These are phyloP conservation scores for Cololabis saira DNA, from an alignment of 2,113 vertebrate genomes.

Conservation along the genomic window DNA sequence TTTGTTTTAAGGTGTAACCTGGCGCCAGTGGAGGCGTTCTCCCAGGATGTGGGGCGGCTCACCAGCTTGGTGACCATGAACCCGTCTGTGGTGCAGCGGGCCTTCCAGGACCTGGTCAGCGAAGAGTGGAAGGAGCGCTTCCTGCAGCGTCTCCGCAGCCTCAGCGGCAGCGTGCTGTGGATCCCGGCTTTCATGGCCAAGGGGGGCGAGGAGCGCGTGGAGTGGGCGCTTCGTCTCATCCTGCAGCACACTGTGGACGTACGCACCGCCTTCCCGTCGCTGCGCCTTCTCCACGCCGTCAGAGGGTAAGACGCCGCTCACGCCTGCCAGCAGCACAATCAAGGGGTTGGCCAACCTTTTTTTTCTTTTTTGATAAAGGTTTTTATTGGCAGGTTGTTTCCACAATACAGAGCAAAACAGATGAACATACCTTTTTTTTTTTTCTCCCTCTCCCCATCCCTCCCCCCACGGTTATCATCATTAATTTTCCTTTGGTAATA, in stretches of 20 bases:
- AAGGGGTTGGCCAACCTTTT: constrained; percentile 16
- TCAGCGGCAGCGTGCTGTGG: constrained; percentile 94
- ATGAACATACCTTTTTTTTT: too few species aligned
- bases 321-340: constrained; percentile 53
- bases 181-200: constrained; percentile 98
- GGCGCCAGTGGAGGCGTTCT: constrained; percentile 92
- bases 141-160: constrained; percentile 86
- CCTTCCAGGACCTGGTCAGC: constrained; percentile 92
- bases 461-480: too few species aligned
- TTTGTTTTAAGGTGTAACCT: constrained; percentile 88
- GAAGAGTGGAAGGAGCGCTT: constrained; percentile 90
- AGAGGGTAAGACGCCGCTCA: constrained; percentile 87
- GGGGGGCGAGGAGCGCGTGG: constrained; percentile 92
- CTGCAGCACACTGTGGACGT: constrained; percentile 88
- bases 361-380: too few species aligned
- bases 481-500: too few species aligned
- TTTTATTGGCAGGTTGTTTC: too few species aligned
- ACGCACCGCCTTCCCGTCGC: constrained; percentile 92
- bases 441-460: too few species aligned
- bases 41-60: constrained; percentile 87
- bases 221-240: constrained; percentile 93
- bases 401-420: too few species aligned
- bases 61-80: constrained; percentile 97
- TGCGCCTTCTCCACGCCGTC: constrained; percentile 94
- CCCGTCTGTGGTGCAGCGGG: constrained; percentile 94